Evolutionary conservation across 2,888 invertebrate species (phyloP).

Genomic region (Ligdia adustata): DNA sequence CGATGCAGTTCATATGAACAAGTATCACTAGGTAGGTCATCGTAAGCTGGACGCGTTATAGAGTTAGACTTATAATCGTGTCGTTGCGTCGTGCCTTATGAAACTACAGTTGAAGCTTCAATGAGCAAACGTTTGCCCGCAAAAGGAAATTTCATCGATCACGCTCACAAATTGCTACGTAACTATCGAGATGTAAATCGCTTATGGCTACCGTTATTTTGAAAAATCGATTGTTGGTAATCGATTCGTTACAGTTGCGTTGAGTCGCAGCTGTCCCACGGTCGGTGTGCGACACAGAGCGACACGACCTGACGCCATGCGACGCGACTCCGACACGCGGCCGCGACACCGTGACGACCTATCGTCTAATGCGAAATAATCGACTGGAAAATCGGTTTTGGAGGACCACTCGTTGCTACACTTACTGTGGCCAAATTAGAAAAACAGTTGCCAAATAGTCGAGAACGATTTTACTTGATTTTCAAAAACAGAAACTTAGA

Average conservation of each 20-base stretch:
- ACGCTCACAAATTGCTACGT: constrained; percentile 78
- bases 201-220: constrained; percentile 78
- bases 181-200: constrained; percentile 80
- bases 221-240: constrained; percentile 78
- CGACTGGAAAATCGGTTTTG: constrained; percentile 65
- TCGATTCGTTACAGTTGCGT: constrained; percentile 78
- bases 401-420: constrained; percentile 62
- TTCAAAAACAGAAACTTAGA: no score
- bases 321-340: constrained; percentile 44
- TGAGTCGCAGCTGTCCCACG: constrained; percentile 75
- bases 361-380: constrained; percentile 60
- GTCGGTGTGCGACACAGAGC: constrained; percentile 45
- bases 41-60: constrained; percentile 56
- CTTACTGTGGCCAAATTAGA: constrained; percentile 50
- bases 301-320: constrained; percentile 39
- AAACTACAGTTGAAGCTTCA: constrained; percentile 79
- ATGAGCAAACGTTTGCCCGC: constrained; percentile 77
- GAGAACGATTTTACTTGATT: neutral
- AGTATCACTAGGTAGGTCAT: no score
- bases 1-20: constrained; percentile 29
- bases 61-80: constrained; percentile 57
- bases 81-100: constrained; percentile 76
- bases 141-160: constrained; percentile 79
- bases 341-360: constrained; percentile 56
- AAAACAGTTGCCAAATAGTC: constrained; percentile 17